Percentiles rank a stretch among this genome's conserved stretches.
These are phyloP conservation scores for Clangula hyemalis DNA, from an alignment of 2,797 vertebrate genomes.

Conservation along the genomic window DNA sequence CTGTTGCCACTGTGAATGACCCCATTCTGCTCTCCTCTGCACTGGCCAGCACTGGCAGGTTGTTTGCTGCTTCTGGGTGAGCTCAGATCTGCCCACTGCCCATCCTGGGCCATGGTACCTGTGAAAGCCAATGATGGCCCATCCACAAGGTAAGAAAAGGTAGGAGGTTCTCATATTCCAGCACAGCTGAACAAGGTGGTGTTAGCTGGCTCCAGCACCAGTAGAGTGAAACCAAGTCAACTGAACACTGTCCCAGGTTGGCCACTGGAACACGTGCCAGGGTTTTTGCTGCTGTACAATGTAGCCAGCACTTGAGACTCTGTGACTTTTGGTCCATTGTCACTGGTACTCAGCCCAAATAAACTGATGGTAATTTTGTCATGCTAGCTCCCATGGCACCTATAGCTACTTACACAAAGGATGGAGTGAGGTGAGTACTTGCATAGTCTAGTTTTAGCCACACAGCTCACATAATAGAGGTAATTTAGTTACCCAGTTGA, in stretches of 20 bases:
- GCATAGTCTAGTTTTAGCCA: neutral
- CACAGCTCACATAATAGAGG: neutral
- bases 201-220: neutral
- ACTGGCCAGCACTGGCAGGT: neutral
- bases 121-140: neutral
- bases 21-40: neutral
- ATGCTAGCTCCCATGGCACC: neutral
- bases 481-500: neutral
- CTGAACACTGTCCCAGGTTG: fast-evolving
- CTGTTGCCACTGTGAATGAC: no score
- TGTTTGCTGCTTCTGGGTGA: neutral
- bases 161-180: neutral
- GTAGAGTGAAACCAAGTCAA: neutral
- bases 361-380: neutral
- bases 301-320: neutral
- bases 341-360: neutral
- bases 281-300: neutral
- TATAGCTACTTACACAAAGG: neutral
- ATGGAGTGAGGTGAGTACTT: neutral
- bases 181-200: neutral
- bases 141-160: neutral
- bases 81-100: neutral
- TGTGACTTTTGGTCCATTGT: neutral
- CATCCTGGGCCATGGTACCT: neutral
- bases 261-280: neutral